Evolutionary conservation across 2,797 vertebrate genomes (phyloP), one percentile per base, ranked within the genome.

Genomic region (Pseudochromis fuscus): DNA sequence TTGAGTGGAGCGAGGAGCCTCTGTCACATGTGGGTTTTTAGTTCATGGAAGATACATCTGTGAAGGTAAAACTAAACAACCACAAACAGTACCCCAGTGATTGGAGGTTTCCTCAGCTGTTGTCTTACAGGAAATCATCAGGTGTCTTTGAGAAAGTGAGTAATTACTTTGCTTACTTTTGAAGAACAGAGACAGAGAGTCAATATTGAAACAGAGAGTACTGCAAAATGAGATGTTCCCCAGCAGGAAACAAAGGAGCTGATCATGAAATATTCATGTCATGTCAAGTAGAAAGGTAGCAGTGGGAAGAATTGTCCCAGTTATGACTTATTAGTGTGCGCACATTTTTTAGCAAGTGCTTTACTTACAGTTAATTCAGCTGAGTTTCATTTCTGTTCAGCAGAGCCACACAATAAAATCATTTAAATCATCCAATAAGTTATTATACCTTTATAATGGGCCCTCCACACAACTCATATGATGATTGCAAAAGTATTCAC

Each of bases 11-110:
- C 7, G 33, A 45, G 38, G 8, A 30, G 2, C 18, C 37, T 40
- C 23, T 60, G 64, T 56, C 33, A 55, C 18, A 58, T 76, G 59
- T n/a, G 18, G 23, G 15, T 38, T 38, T 75, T 61, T 30, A 3
- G 33, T 30, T 23, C 12, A 27, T 16, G 42, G 19, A 10, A 16
- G 51, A 50, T 27, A 63, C 7, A 9, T 18, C 24, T 61, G 46
- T 30, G 30, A 58, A 57, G 37, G 38, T 48, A 25, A 52, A 46
- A 61, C 23, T 16, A 46, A 61, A 19, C 7, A 40, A 6, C 37
- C 37, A 40, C 9, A 11, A 15, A 38, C 8, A 33, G n/a, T 19
- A 37, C 4, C 31, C 25, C 24, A 6, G 23, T 16, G 19, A 49
- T 5, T 21, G 11, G 3, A 51, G 5, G 12, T 21, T 19, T 52